Conservation (phyloP, 2,113 vertebrate species). For the Lota lota region DNA sequence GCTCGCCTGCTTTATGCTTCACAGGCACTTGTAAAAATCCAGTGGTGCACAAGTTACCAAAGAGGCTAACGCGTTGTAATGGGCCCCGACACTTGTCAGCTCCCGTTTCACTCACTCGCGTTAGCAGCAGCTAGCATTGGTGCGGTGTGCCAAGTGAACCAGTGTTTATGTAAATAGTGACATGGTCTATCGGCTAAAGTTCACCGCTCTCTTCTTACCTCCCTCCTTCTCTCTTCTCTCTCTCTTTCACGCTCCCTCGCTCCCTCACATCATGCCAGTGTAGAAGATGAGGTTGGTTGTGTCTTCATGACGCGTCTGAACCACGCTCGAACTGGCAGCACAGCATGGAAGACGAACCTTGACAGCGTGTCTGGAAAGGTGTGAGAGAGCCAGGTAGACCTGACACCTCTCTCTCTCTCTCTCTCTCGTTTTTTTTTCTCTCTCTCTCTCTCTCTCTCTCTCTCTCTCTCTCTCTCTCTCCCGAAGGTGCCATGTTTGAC, state of each 20-base stretch:
- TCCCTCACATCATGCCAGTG: too few species aligned
- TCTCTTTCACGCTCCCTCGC: too few species aligned
- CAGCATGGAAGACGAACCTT: slow-evolving; percentile 14
- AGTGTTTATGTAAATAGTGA: too few species aligned
- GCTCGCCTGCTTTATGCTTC: slow-evolving; percentile 14
- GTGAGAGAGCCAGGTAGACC: slow-evolving; percentile 61
- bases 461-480: slow-evolving; percentile 3
- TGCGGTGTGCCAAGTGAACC: not conserved
- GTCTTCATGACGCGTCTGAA: not conserved
- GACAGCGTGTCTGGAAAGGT: slow-evolving; percentile 49
- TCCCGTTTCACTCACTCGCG: slow-evolving; percentile 56
- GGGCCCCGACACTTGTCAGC: slow-evolving; percentile 72
- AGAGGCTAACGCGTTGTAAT: slow-evolving; percentile 63
- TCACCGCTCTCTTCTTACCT: too few species aligned
- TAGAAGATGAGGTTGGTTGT: not conserved
- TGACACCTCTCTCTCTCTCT: slow-evolving; percentile 29
- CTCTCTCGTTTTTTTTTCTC: too few species aligned
- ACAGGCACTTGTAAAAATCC: slow-evolving; percentile 41
- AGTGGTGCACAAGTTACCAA: slow-evolving; percentile 51
- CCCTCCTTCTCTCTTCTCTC: too few species aligned
- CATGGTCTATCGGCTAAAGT: too few species aligned
- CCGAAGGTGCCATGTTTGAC: slow-evolving; percentile 39
- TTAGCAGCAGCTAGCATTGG: not conserved
- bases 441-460: not conserved
- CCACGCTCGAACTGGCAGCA: not conserved